A percentile compares a stretch with the other conserved stretches of the same genome.
Conservation (phyloP, 1,140 invertebrate species). For the Microplitis mediator region DNA sequence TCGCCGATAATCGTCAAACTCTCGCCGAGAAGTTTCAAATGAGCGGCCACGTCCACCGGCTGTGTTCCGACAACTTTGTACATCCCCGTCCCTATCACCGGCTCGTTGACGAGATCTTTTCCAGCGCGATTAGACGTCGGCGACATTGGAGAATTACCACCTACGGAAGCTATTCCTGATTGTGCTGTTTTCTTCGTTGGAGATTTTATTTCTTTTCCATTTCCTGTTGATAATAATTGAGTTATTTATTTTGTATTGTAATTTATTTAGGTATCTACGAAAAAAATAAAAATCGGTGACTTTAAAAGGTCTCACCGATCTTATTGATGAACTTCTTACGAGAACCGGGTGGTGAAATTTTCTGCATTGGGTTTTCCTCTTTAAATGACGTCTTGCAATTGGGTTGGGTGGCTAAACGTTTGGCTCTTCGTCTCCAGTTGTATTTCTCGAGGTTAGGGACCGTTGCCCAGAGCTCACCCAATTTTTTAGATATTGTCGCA, state of each 20-base stretch:
- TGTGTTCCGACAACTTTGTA: slow-evolving; percentile 79
- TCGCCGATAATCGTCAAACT: slow-evolving; percentile 92
- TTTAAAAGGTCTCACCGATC: slow-evolving; percentile 34
- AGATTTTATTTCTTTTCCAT: slow-evolving; percentile 49
- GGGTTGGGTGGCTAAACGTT: slow-evolving; percentile 68
- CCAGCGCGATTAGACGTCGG: slow-evolving; percentile 56
- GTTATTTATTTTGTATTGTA: slow-evolving; percentile 3
- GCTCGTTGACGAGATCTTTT: slow-evolving; percentile 52
- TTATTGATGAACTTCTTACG: slow-evolving; percentile 63
- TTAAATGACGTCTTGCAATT: slow-evolving; percentile 37
- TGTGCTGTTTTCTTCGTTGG: slow-evolving; percentile 57
- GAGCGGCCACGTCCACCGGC: slow-evolving; percentile 89
- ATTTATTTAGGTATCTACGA: slow-evolving; percentile 1
- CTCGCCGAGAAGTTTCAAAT: slow-evolving; percentile 90
- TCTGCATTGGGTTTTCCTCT: slow-evolving; percentile 54
- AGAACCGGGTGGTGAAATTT: slow-evolving; percentile 55
- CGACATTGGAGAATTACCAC: slow-evolving; percentile 57
- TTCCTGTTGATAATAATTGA: slow-evolving; percentile 36
- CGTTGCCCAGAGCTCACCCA: slow-evolving; percentile 85
- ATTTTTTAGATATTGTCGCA: slow-evolving; percentile 76
- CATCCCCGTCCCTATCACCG: slow-evolving; percentile 53
- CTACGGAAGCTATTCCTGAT: slow-evolving; percentile 56
- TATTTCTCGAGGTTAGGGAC: slow-evolving; percentile 68
- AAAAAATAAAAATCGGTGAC: slow-evolving; percentile 12
- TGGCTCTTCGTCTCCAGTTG: slow-evolving; percentile 78